These are phyloP conservation scores for Noturus placidus DNA, from an alignment of 2,113 vertebrate species.

Conservation along the genomic window DNA sequence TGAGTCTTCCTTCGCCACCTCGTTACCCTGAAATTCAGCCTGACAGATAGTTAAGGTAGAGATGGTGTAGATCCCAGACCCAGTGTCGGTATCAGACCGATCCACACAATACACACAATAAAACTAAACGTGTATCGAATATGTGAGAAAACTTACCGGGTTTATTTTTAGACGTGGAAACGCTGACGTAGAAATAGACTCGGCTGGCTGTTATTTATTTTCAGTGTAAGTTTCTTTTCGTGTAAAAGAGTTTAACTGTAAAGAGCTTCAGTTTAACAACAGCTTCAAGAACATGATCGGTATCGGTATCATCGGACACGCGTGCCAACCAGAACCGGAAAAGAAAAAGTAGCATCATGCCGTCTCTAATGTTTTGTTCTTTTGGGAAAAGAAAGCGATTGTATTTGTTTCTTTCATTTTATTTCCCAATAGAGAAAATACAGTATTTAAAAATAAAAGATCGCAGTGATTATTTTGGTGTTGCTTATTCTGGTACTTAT, in stretches of 20 bases:
- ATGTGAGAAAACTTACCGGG: neutral
- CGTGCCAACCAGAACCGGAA: neutral
- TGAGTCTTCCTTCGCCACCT: constrained; percentile 72
- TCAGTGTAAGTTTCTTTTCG: too few relatives aligned
- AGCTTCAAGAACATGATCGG: too few relatives aligned
- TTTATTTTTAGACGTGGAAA: neutral
- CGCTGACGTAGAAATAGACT: neutral
- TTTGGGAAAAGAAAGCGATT: neutral
- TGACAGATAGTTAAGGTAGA: neutral
- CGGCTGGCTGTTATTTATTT: neutral
- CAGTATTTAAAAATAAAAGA: neutral
- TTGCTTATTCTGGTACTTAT: neutral
- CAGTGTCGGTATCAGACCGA: neutral
- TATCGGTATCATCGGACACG: neutral
- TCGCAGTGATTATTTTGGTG: neutral
- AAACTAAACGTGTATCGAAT: neutral
- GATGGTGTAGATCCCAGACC: neutral
- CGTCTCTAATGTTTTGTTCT: neutral
- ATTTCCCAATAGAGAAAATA: neutral
- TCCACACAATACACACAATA: neutral
- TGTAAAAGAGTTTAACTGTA: neutral
- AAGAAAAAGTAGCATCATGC: neutral
- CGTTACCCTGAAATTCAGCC: constrained; percentile 28
- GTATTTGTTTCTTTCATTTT: neutral
- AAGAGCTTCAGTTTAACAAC: neutral